Evolutionary conservation across 2,797 vertebrate species (phyloP).

Genomic region (Pelochelys cantorii): DNA sequence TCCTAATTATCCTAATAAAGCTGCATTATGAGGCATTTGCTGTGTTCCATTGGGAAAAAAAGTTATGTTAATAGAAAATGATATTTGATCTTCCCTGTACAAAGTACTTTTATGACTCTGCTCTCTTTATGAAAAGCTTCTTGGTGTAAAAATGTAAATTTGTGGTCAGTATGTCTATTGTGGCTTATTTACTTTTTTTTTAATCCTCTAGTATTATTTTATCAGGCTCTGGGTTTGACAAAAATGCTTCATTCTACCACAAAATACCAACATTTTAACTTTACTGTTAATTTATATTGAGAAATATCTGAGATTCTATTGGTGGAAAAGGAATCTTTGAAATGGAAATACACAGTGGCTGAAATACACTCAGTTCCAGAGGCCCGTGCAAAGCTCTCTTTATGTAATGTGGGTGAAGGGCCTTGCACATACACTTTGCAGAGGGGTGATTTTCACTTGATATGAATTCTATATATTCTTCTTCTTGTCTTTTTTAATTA

Average conservation of each 20-base stretch:
- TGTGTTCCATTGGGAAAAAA: slow-evolving; percentile 58
- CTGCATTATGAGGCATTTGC: slow-evolving; percentile 69
- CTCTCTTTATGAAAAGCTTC: slow-evolving; percentile 46
- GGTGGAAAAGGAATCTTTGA: not conserved
- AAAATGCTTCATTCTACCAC: slow-evolving; percentile 10
- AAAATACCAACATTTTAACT: slow-evolving; percentile 3
- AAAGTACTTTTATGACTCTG: slow-evolving; percentile 59
- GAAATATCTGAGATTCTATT: not conserved
- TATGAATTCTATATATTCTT: not conserved
- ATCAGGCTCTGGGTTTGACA: not conserved
- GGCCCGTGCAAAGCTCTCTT: slow-evolving; percentile 4
- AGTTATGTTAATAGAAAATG: slow-evolving; percentile 69
- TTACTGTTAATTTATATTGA: not conserved
- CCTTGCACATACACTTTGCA: not conserved
- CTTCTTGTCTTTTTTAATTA: not conserved
- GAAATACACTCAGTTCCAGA: slow-evolving; percentile 12
- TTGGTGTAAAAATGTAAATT: slow-evolving; percentile 56
- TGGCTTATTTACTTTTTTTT: slow-evolving; percentile 22
- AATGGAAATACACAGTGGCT: not conserved
- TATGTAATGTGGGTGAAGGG: not conserved
- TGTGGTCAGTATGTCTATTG: slow-evolving; percentile 32
- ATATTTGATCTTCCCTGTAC: slow-evolving; percentile 55
- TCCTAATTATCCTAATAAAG: slow-evolving; percentile 75
- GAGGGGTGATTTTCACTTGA: not conserved
- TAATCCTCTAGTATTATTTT: not conserved